These are phyloP conservation scores for Temnothorax longispinosus DNA, from an alignment of 1,140 invertebrate species.

Conservation along the genomic window DNA sequence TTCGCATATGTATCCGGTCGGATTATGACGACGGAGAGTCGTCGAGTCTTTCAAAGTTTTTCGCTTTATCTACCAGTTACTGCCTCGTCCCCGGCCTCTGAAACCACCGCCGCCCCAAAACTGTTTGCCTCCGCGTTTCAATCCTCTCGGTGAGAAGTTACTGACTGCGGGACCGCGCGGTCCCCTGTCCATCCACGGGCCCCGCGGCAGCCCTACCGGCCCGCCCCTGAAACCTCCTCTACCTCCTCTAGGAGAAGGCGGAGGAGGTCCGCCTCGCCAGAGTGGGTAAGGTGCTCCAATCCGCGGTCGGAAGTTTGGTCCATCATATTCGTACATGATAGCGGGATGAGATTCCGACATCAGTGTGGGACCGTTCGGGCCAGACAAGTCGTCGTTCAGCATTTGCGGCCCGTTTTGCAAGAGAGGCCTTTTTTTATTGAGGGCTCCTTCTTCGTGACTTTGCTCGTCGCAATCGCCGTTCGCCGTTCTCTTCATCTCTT, in stretches of 20 bases:
- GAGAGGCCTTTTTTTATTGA: conserved; percentile 61
- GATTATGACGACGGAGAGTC: conserved; percentile 19
- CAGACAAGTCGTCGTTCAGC: background rate
- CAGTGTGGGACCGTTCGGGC: conserved; percentile 64
- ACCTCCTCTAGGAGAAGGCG: conserved; percentile 51
- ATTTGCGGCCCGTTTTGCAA: conserved; percentile 70
- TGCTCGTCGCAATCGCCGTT: conserved; percentile 74
- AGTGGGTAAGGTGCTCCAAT: conserved; percentile 68
- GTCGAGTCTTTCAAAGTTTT: background rate
- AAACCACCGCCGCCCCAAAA: conserved; percentile 79
- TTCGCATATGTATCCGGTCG: conserved; percentile 36
- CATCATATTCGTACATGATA: conserved; percentile 75
- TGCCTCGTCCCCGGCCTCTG: conserved; percentile 77
- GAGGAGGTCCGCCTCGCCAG: conserved; percentile 73
- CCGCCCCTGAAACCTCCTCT: conserved; percentile 78
- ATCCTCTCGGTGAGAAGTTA: conserved; percentile 75
- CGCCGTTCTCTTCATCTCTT: conserved; percentile 71
- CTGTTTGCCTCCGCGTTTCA: conserved; percentile 78
- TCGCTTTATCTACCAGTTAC: conserved; percentile 73
- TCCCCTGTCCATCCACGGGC: conserved; percentile 81
- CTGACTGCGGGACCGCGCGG: conserved; percentile 74
- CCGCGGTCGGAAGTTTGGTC: conserved; percentile 73
- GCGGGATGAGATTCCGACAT: conserved; percentile 66
- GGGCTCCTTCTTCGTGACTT: conserved; percentile 47
- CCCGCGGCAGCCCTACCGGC: conserved; percentile 67